Percentiles rank a stretch among this genome's conserved stretches.
These are phyloP conservation scores for Hedychridium roseum DNA, from an alignment of 2,888 invertebrate genomes.

Conservation along the genomic window DNA sequence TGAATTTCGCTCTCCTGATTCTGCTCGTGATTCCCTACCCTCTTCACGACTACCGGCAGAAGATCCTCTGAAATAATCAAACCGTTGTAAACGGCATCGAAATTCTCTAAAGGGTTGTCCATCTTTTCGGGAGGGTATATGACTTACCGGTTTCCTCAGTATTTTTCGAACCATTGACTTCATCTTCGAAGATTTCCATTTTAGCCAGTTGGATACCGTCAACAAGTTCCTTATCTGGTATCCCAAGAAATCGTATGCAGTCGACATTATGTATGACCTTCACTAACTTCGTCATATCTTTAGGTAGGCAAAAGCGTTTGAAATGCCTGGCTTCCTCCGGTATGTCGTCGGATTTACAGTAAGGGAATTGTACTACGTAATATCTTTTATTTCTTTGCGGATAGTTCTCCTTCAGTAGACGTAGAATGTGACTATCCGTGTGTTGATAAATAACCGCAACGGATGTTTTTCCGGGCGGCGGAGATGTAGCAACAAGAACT, in stretches of 20 bases:
- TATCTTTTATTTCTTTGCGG: conserved; percentile 46
- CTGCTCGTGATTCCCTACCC: not conserved
- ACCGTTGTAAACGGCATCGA: no score
- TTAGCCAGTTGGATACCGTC: conserved; percentile 48
- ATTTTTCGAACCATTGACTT: conserved; percentile 17
- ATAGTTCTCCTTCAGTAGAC: conserved; percentile 51
- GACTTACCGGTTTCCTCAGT: conserved; percentile 40
- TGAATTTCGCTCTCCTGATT: not conserved
- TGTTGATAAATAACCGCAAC: conserved; percentile 45
- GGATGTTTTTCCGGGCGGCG: conserved; percentile 28
- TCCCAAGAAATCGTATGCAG: conserved; percentile 36
- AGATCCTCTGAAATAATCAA: conserved; percentile 35
- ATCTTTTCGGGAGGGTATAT: no score
- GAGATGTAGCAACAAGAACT: conserved; percentile 55
- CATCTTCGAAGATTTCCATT: conserved; percentile 29
- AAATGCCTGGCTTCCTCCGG: conserved; percentile 55
- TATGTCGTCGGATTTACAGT: conserved; percentile 51
- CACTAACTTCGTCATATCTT: conserved; percentile 52
- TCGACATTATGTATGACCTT: conserved; percentile 48
- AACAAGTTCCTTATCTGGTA: conserved; percentile 42
- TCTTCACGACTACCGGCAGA: conserved; percentile 16
- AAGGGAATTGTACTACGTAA: conserved; percentile 54
- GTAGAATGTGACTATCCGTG: conserved; percentile 49
- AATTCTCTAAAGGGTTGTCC: no score
- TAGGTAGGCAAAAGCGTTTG: conserved; percentile 48